Percentiles rank a stretch among this genome's conserved stretches.
These are phyloP conservation scores for Orgyia antiqua DNA, from an alignment of 2,888 invertebrate genomes.

Conservation along the genomic window DNA sequence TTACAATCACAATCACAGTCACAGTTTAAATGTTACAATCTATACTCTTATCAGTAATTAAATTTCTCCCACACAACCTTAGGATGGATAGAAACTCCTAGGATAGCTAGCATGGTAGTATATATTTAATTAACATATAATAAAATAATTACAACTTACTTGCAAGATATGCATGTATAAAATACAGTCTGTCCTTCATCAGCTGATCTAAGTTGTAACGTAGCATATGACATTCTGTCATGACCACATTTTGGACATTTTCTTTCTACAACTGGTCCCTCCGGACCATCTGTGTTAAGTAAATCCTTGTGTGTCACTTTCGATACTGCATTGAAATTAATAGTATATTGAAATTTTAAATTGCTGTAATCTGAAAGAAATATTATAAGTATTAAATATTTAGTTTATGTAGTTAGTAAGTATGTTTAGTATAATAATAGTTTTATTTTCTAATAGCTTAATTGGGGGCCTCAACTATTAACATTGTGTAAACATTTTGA, in stretches of 20 bases:
- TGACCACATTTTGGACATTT: conserved; percentile 92
- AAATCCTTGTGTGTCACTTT: conserved; percentile 50
- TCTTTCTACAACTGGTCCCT: conserved; percentile 89
- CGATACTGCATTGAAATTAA: conserved; percentile 82
- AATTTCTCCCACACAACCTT: no score
- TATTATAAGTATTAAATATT: background rate
- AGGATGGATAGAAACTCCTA: no score
- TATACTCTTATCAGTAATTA: no score
- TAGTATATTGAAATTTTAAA: conserved; percentile 82
- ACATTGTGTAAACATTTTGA: no score
- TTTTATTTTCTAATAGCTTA: no score
- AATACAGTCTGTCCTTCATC: conserved; percentile 99
- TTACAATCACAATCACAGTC: no score
- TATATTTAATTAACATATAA: no score
- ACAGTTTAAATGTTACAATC: no score
- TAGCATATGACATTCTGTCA: conserved; percentile 96
- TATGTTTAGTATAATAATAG: no score
- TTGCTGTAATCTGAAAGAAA: conserved; percentile 79
- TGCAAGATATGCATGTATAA: conserved; percentile 96
- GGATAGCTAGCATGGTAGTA: no score
- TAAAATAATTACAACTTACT: conserved; percentile 82
- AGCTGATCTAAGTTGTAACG: conserved; percentile 95
- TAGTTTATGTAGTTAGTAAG: no score
- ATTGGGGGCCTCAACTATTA: no score
- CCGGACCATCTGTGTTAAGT: conserved; percentile 64